Conservation (phyloP, 2,113 vertebrate genomes). For the Hippoglossus stenolepis region DNA sequence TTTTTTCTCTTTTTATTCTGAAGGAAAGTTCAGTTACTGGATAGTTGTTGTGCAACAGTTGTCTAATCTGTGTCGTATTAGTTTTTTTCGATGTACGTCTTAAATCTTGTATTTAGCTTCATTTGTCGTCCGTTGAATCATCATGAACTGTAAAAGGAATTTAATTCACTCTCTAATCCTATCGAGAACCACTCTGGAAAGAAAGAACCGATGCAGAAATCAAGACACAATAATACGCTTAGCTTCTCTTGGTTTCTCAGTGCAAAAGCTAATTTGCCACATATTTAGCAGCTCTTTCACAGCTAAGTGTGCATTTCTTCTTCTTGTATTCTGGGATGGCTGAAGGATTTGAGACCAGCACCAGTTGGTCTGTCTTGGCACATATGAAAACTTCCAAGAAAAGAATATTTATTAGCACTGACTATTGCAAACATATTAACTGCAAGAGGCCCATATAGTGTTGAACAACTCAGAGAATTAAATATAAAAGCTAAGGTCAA, state of each 20-base stretch:
- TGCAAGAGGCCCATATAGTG: neutral
- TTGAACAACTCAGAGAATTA: conserved; percentile 2
- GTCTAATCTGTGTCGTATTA: conserved; percentile 20
- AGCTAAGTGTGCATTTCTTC: conserved; percentile 22
- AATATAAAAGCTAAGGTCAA: conserved; percentile 24
- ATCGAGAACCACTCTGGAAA: conserved; percentile 41
- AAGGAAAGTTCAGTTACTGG: conserved; percentile 62
- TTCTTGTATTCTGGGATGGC: conserved; percentile 39
- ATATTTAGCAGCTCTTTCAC: conserved; percentile 20
- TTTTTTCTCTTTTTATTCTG: conserved; percentile 27
- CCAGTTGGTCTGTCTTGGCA: conserved; percentile 44
- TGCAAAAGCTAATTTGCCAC: neutral
- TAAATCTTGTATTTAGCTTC: conserved; percentile 26
- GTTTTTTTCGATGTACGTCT: conserved; percentile 27
- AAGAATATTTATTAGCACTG: conserved; percentile 58
- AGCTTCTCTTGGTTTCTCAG: neutral
- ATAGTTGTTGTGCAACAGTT: conserved; percentile 44
- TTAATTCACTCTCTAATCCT: conserved; percentile 11
- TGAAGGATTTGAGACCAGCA: conserved; percentile 56
- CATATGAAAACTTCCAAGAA: conserved; percentile 35
- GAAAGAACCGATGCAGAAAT: conserved; percentile 37
- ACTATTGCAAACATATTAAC: conserved; percentile 19
- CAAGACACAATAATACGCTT: conserved; percentile 18
- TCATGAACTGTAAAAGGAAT: conserved; percentile 18
- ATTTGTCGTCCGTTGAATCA: conserved; percentile 44